Conservation (phyloP, 2,888 invertebrate genomes). For the Sarcophaga rosellei region DNA sequence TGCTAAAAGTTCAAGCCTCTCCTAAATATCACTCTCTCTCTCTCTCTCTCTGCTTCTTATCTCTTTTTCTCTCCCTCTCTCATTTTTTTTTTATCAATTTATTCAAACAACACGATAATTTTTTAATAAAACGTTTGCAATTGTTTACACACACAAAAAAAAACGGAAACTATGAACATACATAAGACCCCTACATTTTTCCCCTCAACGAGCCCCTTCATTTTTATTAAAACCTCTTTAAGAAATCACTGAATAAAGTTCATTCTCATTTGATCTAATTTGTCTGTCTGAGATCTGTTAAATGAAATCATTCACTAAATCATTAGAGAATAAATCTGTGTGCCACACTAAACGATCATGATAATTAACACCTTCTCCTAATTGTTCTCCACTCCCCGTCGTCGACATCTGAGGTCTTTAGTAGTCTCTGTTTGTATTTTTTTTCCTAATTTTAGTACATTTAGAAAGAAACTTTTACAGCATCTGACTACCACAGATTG, state of each 20-base stretch:
- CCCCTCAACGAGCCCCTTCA: too few species aligned
- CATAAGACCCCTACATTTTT: background rate
- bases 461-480: too few species aligned
- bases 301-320: background rate
- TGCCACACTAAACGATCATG: background rate
- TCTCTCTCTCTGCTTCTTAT: background rate
- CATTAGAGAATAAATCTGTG: too few species aligned
- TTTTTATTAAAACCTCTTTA: background rate
- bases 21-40: background rate
- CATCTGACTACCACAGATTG: too few species aligned
- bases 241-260: constrained; percentile 11
- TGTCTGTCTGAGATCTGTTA: background rate
- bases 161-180: background rate
- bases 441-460: too few species aligned
- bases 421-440: too few species aligned
- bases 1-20: too few species aligned
- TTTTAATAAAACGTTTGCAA: constrained; percentile 8
- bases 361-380: background rate
- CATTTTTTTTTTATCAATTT: background rate
- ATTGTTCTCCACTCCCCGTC: too few species aligned
- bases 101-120: constrained; percentile 8
- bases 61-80: background rate
- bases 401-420: too few species aligned
- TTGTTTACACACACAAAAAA: background rate
- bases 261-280: background rate